phyloP scores from a whole-genome alignment of 2,113 vertebrate species.

The Erythrocercus mccallii region DNA sequence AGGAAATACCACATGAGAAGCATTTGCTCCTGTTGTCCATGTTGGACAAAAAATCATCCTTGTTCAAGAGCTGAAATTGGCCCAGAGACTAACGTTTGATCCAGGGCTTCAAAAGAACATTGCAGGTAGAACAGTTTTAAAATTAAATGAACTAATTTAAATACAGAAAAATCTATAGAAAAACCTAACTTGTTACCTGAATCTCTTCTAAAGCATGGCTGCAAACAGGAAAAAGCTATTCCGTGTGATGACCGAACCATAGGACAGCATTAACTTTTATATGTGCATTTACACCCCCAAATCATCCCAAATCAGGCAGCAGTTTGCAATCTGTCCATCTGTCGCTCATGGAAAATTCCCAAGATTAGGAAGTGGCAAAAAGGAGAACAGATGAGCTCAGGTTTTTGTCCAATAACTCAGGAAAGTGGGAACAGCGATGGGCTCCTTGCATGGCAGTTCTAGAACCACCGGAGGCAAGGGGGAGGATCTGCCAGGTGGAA shows the following conservation, averaged over 20 bases:
- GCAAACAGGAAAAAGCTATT: neutral
- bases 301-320: neutral
- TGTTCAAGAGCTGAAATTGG: neutral
- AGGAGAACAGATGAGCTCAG: accelerated
- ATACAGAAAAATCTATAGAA: neutral
- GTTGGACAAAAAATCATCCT: neutral
- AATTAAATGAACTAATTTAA: neutral
- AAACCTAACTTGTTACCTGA: neutral
- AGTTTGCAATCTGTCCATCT: neutral
- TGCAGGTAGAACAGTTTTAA: neutral
- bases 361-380: neutral
- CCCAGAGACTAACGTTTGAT: neutral
- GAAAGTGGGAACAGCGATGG: accelerated
- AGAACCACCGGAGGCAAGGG: neutral
- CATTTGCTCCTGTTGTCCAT: accelerated
- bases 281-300: neutral
- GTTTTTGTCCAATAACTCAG: neutral
- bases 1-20: neutral
- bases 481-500: neutral
- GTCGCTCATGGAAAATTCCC: neutral
- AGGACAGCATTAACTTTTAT: neutral
- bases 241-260: neutral
- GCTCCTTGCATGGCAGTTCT: neutral
- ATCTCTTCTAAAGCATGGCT: neutral
- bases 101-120: neutral